phyloP scores from a whole-genome alignment of 1,140 invertebrate genomes.

The Lepidotrigona ventralis region DNA sequence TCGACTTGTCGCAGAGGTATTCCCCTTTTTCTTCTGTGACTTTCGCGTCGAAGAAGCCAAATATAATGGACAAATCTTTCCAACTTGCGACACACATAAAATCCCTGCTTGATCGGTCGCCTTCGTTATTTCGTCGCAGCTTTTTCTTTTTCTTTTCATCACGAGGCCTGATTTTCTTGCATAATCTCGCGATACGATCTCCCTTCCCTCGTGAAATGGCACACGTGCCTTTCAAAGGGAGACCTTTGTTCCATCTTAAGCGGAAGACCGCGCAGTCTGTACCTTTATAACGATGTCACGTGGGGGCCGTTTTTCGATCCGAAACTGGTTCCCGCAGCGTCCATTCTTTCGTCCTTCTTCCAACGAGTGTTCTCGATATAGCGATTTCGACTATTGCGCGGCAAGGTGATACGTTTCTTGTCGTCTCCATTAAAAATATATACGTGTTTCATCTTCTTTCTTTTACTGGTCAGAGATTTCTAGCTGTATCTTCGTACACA shows the following conservation, averaged over 20 bases:
- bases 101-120: conserved; percentile 23
- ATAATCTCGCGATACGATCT: conserved; percentile 34
- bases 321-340: conserved; percentile 9
- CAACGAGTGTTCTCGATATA: neutral
- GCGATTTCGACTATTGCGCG: neutral
- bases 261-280: neutral
- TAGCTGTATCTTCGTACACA: neutral
- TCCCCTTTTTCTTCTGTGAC: neutral
- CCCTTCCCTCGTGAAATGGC: too few relatives aligned
- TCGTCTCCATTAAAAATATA: too few relatives aligned
- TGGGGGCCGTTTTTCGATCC: neutral
- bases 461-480: neutral
- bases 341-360: neutral
- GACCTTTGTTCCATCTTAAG: conserved; percentile 11
- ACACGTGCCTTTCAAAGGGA: conserved; percentile 18
- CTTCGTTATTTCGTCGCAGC: conserved; percentile 11
- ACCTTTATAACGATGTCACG: conserved; percentile 2
- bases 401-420: too few relatives aligned
- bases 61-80: neutral
- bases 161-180: neutral
- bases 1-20: neutral
- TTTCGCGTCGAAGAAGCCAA: neutral
- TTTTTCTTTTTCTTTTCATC: neutral
- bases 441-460: neutral
- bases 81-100: neutral